Evolutionary conservation across 2,888 invertebrate genomes (phyloP).

Genomic region (Drosophila prostipennis): DNA sequence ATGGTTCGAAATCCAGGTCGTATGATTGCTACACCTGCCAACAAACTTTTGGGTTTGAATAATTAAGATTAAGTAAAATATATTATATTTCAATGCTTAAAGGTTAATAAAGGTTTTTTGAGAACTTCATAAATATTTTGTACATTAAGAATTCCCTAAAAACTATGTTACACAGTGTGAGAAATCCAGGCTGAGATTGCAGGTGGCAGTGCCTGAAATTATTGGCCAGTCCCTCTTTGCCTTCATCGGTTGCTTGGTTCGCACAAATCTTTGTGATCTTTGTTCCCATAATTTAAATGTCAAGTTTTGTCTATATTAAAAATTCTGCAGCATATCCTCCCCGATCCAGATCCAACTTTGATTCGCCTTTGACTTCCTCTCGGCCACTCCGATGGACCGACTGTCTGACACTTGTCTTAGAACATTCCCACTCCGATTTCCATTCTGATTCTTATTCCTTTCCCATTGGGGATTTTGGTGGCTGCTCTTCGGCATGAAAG

Average conservation of each 20-base stretch:
- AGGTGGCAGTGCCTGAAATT: constrained; percentile 61
- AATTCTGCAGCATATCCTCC: constrained; percentile 57
- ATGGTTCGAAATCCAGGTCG: constrained; percentile 10
- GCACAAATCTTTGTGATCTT: constrained; percentile 51
- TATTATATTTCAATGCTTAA: too few species aligned
- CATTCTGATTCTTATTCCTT: constrained; percentile 12
- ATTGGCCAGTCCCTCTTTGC: constrained; percentile 34
- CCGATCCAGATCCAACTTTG: constrained; percentile 9
- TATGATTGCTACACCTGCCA: constrained; percentile 22
- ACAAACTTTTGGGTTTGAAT: not conserved
- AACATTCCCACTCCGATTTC: constrained; percentile 21
- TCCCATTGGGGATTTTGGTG: constrained; percentile 27
- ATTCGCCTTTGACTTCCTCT: constrained; percentile 34
- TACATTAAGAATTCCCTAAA: too few species aligned
- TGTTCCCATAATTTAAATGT: constrained; percentile 84
- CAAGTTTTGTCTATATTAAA: constrained; percentile 84
- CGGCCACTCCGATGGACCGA: constrained; percentile 26
- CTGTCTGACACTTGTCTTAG: constrained; percentile 57
- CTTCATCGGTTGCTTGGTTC: constrained; percentile 9
- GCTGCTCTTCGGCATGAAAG: constrained; percentile 56
- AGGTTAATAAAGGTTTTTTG: too few species aligned
- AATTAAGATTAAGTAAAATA: too few species aligned
- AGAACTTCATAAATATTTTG: too few species aligned
- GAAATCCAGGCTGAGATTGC: constrained; percentile 46
- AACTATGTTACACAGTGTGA: constrained; percentile 7